These are phyloP conservation scores for Pandemis heparana DNA, from an alignment of 2,888 invertebrate genomes.

Conservation along the genomic window DNA sequence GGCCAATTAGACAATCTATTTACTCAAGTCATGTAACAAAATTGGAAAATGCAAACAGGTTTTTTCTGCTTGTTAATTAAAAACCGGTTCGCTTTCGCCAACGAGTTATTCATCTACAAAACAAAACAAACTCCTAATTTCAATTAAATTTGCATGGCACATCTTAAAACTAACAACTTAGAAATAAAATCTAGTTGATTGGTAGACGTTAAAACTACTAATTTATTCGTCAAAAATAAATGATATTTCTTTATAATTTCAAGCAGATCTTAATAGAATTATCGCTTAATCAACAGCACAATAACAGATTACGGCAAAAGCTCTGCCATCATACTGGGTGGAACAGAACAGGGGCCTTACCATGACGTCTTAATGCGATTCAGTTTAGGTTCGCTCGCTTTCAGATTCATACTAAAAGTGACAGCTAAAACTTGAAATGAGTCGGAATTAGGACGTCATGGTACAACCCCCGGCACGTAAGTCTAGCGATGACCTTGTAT, in stretches of 20 bases:
- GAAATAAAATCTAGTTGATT: conserved; percentile 1
- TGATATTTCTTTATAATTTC: background rate
- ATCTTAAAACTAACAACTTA: background rate
- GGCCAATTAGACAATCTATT: background rate
- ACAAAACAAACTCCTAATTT: background rate
- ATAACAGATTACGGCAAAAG: background rate
- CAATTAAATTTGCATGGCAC: background rate
- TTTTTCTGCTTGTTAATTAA: background rate
- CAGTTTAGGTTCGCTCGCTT: too few species aligned
- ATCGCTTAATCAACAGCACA: background rate
- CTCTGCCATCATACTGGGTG: background rate
- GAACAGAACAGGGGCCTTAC: background rate
- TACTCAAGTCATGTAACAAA: background rate
- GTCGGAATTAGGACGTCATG: too few species aligned
- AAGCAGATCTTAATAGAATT: background rate
- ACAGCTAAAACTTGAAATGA: too few species aligned
- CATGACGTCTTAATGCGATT: too few species aligned
- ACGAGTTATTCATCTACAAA: background rate
- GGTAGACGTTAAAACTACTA: background rate
- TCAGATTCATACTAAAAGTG: too few species aligned
- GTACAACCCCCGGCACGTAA: too few species aligned
- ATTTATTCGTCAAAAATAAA: conserved; percentile 5
- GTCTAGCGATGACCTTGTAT: too few species aligned
- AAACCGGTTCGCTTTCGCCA: background rate
- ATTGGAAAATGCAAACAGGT: background rate